Conservation (phyloP, 2,113 vertebrate species). For the Brachyhypopomus occidentalis region DNA sequence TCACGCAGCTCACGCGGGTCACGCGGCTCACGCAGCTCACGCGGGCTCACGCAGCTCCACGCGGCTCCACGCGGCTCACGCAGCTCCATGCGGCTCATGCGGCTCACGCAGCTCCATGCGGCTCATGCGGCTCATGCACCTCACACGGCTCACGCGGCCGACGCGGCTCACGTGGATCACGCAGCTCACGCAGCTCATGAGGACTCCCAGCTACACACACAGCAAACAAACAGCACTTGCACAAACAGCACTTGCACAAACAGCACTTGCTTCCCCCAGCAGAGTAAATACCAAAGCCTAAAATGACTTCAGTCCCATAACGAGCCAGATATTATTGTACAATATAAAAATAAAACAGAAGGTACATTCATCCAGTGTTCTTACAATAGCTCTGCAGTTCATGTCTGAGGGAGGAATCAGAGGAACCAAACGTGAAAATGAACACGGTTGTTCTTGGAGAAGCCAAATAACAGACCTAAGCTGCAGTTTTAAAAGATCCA, state of each 20-base stretch:
- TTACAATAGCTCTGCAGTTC: neutral
- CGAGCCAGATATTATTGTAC: neutral
- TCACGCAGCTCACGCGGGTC: too few relatives aligned
- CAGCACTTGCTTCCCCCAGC: too few relatives aligned
- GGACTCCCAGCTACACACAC: too few relatives aligned
- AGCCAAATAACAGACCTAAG: too few relatives aligned
- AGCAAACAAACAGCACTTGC: too few relatives aligned
- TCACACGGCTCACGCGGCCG: slow-evolving; percentile 65
- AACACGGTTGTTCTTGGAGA: neutral
- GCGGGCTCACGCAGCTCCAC: slow-evolving; percentile 62
- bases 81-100: slow-evolving; percentile 65
- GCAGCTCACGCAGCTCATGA: slow-evolving; percentile 62
- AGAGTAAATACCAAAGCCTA: slow-evolving; percentile 2
- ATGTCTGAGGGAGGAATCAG: neutral
- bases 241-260: too few relatives aligned
- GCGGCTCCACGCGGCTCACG: slow-evolving; percentile 58
- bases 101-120: slow-evolving; percentile 63
- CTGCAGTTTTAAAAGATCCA: too few relatives aligned
- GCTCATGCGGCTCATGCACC: slow-evolving; percentile 62
- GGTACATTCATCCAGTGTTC: neutral
- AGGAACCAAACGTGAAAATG: neutral
- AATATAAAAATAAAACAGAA: neutral
- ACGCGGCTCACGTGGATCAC: slow-evolving; percentile 57
- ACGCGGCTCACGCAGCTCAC: too few relatives aligned
- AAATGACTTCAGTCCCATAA: neutral